A percentile compares a stretch with the other conserved stretches of the same genome.
phyloP scores from a whole-genome alignment of 2,113 vertebrate genomes.

The Salvelinus sp. region DNA sequence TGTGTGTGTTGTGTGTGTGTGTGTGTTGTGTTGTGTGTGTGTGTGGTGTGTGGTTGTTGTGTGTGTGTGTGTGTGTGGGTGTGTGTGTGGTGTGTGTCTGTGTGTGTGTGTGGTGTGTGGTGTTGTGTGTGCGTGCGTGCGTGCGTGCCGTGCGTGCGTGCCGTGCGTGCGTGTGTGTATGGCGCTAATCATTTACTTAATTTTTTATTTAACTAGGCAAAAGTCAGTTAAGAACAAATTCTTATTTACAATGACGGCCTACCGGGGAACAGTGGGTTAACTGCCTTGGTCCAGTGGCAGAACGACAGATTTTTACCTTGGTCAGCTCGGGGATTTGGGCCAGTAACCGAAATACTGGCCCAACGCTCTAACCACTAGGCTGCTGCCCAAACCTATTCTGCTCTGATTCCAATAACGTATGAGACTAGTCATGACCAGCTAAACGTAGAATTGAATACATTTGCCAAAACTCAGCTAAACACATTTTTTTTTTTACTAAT shows the following conservation, averaged over 20 bases:
- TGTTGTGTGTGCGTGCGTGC: conserved; percentile 63
- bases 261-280: no score
- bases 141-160: conserved; percentile 78
- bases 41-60: conserved; percentile 72
- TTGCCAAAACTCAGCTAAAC: no score
- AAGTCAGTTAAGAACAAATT: no score
- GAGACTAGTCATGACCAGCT: conserved; percentile 80
- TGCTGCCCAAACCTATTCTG: conserved; percentile 74
- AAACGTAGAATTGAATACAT: background rate
- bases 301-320: no score
- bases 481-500: no score
- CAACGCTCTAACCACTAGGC: no score
- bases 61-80: conserved; percentile 66
- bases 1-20: conserved; percentile 30
- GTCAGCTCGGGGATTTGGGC: no score
- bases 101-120: conserved; percentile 50
- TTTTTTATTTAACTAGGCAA: no score
- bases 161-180: conserved; percentile 65
- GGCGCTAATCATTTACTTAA: conserved; percentile 99
- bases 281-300: no score
- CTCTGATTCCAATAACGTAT: conserved; percentile 84
- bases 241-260: no score
- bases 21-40: conserved; percentile 66
- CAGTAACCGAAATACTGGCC: no score
- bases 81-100: conserved; percentile 70